These are phyloP conservation scores for Eremophila alpestris DNA, from an alignment of 2,797 vertebrate species.

Conservation along the genomic window DNA sequence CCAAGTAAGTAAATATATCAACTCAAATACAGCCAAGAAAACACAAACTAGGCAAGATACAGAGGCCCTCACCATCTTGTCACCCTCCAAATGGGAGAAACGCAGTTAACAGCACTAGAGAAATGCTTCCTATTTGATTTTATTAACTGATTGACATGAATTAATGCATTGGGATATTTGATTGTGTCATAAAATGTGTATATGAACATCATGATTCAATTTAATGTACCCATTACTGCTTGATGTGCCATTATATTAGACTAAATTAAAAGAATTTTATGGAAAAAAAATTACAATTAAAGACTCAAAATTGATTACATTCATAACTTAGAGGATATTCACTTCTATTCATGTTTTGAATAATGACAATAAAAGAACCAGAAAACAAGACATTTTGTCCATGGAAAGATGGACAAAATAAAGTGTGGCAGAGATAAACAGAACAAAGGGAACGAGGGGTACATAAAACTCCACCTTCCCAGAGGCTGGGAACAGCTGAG, in stretches of 20 bases:
- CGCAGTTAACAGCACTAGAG: slow-evolving; percentile 58
- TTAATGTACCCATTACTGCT: slow-evolving; percentile 86
- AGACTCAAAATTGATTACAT: slow-evolving; percentile 83
- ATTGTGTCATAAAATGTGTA: slow-evolving; percentile 86
- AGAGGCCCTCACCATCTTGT: slow-evolving; percentile 35
- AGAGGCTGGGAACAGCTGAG: neutral
- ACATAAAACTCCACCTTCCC: neutral
- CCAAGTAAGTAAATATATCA: neutral
- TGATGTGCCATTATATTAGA: slow-evolving; percentile 86
- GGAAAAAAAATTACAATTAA: slow-evolving; percentile 86
- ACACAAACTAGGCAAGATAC: neutral
- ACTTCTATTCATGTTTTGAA: slow-evolving; percentile 78
- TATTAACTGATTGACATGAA: slow-evolving; percentile 87
- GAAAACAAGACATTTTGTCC: slow-evolving; percentile 68
- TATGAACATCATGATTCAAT: slow-evolving; percentile 86
- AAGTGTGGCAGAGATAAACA: neutral
- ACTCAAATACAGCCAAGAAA: neutral
- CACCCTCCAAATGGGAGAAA: slow-evolving; percentile 54
- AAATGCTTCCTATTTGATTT: slow-evolving; percentile 83
- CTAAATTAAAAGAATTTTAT: slow-evolving; percentile 87
- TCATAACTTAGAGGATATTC: slow-evolving; percentile 81
- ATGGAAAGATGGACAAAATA: slow-evolving; percentile 25
- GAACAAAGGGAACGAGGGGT: neutral
- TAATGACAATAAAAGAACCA: slow-evolving; percentile 71
- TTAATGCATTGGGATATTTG: slow-evolving; percentile 86